A percentile compares a stretch with the other conserved stretches of the same genome.
Evolutionary conservation across 2,797 vertebrate genomes (phyloP).

Genomic region (Poliocrania exsul): DNA sequence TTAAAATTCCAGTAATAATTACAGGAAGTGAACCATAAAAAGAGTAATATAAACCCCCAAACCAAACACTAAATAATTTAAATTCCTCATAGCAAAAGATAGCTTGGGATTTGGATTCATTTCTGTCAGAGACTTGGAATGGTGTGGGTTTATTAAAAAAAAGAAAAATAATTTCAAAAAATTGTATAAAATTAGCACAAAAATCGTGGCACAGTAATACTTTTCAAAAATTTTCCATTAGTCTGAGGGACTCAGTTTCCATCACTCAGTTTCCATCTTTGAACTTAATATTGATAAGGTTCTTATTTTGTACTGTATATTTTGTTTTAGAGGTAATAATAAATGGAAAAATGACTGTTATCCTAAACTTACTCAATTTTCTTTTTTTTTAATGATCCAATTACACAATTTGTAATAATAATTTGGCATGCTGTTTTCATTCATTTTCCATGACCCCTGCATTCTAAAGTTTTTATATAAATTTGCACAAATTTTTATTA

Average conservation of each 20-base stretch:
- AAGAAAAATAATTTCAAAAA: not conserved
- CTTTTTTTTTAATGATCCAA: not conserved
- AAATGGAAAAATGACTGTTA: not conserved
- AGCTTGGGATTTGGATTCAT: not conserved
- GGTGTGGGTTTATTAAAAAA: not conserved
- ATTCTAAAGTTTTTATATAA: not conserved
- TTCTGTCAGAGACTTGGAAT: not conserved
- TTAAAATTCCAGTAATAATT: not conserved
- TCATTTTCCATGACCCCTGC: no score
- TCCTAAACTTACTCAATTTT: not conserved
- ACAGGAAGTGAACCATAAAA: not conserved
- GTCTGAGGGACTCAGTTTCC: not conserved
- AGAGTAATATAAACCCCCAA: no score
- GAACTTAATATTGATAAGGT: not conserved
- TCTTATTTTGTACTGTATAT: not conserved
- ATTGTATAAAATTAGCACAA: not conserved
- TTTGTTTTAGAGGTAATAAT: not conserved
- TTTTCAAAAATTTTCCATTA: not conserved
- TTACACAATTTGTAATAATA: not conserved
- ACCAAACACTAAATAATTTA: not conserved
- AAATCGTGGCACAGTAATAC: not conserved
- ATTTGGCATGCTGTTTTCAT: no score
- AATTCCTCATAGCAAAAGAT: not conserved
- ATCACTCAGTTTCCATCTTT: not conserved
- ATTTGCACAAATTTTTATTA: not conserved